Conservation (phyloP, 2,113 vertebrate genomes). For the Brachyhypopomus occidentalis region DNA sequence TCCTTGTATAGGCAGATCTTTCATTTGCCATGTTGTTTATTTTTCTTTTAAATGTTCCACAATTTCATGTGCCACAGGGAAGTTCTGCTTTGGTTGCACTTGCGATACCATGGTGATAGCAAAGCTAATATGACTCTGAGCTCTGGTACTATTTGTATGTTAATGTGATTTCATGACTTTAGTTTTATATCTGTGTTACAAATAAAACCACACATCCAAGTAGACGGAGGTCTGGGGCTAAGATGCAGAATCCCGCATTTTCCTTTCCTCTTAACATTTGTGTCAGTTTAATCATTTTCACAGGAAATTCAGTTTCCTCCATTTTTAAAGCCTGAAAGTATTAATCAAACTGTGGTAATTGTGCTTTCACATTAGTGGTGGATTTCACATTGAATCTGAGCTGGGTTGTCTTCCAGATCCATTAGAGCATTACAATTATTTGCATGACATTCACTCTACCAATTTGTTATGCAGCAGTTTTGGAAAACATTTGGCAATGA, state of each 20-base stretch:
- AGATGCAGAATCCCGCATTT: background rate
- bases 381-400: background rate
- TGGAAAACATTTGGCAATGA: background rate
- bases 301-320: background rate
- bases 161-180: background rate
- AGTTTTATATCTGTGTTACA: background rate
- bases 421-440: background rate
- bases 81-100: background rate
- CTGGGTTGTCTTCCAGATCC: background rate
- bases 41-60: constrained; percentile 6
- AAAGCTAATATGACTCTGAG: background rate
- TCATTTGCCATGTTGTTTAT: background rate
- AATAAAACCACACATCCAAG: background rate
- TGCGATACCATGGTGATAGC: background rate
- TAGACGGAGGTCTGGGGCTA: background rate
- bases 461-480: background rate
- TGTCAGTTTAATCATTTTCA: background rate
- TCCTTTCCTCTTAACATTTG: background rate
- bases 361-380: background rate
- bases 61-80: constrained; percentile 7
- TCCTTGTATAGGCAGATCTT: constrained; percentile 22
- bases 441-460: background rate
- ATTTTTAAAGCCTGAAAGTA: background rate
- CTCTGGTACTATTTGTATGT: background rate
- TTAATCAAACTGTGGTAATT: background rate